These are phyloP conservation scores for Ornithorhynchus anatinus DNA, from an alignment of 2,113 vertebrate species.

Conservation along the genomic window DNA sequence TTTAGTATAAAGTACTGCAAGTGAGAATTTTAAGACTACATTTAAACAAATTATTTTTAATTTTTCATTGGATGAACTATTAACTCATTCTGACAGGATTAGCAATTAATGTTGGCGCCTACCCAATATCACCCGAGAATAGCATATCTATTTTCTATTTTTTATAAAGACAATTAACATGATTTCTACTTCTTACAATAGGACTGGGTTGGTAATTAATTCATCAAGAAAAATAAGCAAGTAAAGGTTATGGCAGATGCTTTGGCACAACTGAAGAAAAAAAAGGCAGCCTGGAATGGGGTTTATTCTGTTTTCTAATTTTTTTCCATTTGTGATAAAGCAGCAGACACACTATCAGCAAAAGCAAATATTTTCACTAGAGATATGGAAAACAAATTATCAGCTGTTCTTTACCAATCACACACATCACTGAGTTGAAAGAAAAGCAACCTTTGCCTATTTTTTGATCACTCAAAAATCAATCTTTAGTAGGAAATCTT, in stretches of 20 bases:
- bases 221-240: slow-evolving; percentile 4
- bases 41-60: not conserved
- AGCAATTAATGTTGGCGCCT: not conserved
- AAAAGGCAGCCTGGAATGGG: not conserved
- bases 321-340: not conserved
- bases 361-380: not conserved
- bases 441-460: too few species aligned
- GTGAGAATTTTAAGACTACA: not conserved
- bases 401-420: not conserved
- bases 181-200: not conserved
- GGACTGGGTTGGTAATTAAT: slow-evolving; percentile 2
- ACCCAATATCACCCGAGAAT: not conserved
- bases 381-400: not conserved
- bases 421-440: too few species aligned
- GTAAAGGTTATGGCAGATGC: not conserved
- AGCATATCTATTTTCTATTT: not conserved
- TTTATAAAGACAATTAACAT: slow-evolving; percentile 30
- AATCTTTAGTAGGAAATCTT: too few species aligned
- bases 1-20: not conserved
- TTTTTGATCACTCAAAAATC: too few species aligned
- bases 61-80: not conserved
- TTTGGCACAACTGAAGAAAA: not conserved
- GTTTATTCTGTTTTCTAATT: too few species aligned
- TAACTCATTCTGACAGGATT: not conserved
- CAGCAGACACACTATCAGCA: not conserved